Base-by-base conservation (phyloP, 2,888 invertebrate species). In the Actias luna region DNA sequence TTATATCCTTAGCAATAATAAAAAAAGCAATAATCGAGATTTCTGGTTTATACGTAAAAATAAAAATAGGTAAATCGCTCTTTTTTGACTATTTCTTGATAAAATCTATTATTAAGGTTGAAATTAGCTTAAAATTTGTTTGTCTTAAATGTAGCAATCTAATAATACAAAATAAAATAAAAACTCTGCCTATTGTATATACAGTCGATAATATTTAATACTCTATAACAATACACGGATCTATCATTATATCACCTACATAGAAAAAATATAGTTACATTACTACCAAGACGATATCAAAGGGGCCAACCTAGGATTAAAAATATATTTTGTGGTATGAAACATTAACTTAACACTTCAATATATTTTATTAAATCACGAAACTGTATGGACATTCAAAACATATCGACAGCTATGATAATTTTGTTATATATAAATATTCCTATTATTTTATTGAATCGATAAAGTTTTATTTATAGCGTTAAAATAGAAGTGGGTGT, bases 241-340 rank as follows among this genome's bases (percentile, higher is more conserved):
- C 12, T 25, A 10, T 22, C 12, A 46, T 25, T 50, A 25, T 5
- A 18, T 18, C 39, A 39, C 39, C n/a, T 39, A n/a, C 8, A 46
- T 46, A 46, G 33, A 50, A 12, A 25, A 22, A 46, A 8, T 25
- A 16, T 50, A 25, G 46, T 22, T 12, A 42, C 5, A 42, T 50
- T 22, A 55, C 29, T 29, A 55, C 29, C 16, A 55, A 29, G 58
- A 62, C 60, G 65, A 58, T 65, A 68, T 67, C 58, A 33, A 63
- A 65, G 60, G n/a, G n/a, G n/a, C n/a, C 42, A 61, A 31, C 60
- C 50, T 33, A 46, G 33, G 18, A 66, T 67, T 60, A 46, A 58
- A 61, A 62, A 62, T 31, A 22, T 42, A 33, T 42, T 62, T 58
- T 31, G 25, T 62, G 27, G 58, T 58, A 31, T 31, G 55, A 29